These are phyloP conservation scores for Platanista minor DNA, from an alignment of 2,113 vertebrate species.

Conservation along the genomic window DNA sequence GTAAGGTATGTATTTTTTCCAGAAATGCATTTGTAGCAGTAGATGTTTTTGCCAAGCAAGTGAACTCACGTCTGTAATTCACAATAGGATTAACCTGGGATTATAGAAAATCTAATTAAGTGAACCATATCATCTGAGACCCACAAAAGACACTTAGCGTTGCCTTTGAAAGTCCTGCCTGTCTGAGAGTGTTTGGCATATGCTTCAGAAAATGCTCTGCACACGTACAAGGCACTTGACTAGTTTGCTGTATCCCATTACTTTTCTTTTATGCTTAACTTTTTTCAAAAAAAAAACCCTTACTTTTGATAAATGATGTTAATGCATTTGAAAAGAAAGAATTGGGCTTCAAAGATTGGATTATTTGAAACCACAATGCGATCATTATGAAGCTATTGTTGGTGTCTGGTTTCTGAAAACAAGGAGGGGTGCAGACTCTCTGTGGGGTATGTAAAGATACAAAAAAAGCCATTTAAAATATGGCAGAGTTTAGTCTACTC, in stretches of 20 bases:
- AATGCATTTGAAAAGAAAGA: conserved; percentile 39
- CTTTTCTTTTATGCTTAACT: conserved; percentile 27
- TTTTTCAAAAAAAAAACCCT: background rate
- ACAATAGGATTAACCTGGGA: conserved; percentile 64
- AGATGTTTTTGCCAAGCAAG: conserved; percentile 39
- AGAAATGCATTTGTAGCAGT: conserved; percentile 24
- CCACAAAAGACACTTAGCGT: conserved; percentile 32
- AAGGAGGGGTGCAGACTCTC: background rate
- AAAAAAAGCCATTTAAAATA: background rate
- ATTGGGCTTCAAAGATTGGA: conserved; percentile 32
- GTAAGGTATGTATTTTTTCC: background rate
- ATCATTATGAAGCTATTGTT: conserved; percentile 34
- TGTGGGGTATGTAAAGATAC: background rate
- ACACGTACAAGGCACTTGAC: background rate
- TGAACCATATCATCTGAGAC: conserved; percentile 38
- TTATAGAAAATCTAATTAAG: conserved; percentile 67
- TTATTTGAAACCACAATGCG: conserved; percentile 50
- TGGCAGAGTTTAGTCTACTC: background rate
- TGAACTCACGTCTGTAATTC: conserved; percentile 30
- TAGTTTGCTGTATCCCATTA: background rate
- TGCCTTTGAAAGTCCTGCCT: conserved; percentile 20
- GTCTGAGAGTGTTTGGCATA: background rate
- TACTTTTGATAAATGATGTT: conserved; percentile 33
- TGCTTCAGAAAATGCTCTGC: background rate
- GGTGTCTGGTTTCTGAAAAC: conserved; percentile 12